Conservation (phyloP, 2,113 vertebrate genomes). For the Cyanoramphus novaezelandiae region DNA sequence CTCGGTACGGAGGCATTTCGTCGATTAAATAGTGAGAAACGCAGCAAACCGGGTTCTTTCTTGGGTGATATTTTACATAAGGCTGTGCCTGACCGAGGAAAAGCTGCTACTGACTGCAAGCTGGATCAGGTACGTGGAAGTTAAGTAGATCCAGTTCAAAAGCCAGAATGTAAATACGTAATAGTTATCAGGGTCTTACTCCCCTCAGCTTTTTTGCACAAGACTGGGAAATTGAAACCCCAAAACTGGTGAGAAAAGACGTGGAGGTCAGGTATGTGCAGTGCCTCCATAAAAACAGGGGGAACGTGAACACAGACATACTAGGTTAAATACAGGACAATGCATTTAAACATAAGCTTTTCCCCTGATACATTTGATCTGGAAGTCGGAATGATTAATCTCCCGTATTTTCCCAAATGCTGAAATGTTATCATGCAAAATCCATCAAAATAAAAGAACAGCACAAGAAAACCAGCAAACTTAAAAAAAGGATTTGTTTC, state of each 20-base stretch:
- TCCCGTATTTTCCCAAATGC: neutral
- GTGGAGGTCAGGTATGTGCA: slow-evolving; percentile 49
- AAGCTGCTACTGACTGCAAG: neutral
- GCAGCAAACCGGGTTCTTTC: neutral
- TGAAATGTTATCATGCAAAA: slow-evolving; percentile 17
- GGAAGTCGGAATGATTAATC: slow-evolving; percentile 2
- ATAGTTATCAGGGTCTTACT: neutral
- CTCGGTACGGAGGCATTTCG: neutral
- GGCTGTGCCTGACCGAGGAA: neutral
- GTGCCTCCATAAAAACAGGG: slow-evolving; percentile 5
- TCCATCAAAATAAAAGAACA: slow-evolving; percentile 6
- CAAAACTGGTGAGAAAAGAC: neutral
- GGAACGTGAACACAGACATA: slow-evolving; percentile 52
- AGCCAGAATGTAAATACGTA: neutral
- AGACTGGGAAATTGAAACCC: neutral
- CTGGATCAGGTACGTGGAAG: neutral
- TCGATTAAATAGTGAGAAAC: neutral
- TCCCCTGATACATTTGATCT: neutral
- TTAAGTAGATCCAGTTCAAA: neutral
- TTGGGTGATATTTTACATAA: neutral
- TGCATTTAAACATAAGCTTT: slow-evolving; percentile 39
- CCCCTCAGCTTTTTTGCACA: neutral
- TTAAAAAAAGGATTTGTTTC: neutral
- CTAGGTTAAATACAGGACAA: slow-evolving; percentile 64
- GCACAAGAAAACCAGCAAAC: neutral